Percentiles rank a stretch among this genome's conserved stretches.
Conservation (phyloP, 1,140 invertebrate species). For the Tenebrio molitor region DNA sequence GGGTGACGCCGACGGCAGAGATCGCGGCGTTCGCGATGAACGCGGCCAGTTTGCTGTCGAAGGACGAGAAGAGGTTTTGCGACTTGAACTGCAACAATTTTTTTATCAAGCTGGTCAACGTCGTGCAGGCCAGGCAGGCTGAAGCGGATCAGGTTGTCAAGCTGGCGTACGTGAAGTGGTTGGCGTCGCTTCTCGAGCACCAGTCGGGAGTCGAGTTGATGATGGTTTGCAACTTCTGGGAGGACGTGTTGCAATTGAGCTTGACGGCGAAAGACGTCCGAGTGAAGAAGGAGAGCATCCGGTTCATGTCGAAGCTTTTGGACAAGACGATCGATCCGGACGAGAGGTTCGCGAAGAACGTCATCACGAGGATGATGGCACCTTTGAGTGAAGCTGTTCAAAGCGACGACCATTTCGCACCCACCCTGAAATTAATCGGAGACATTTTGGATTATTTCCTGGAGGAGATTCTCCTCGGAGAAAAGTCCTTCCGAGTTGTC, state of each 20-base stretch:
- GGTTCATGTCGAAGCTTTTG: constrained; percentile 71
- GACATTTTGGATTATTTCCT: constrained; percentile 64
- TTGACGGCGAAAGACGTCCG: constrained; percentile 74
- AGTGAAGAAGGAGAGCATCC: constrained; percentile 71
- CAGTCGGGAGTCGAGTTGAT: constrained; percentile 72
- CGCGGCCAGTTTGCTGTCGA: constrained; percentile 66
- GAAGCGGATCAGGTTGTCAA: constrained; percentile 61
- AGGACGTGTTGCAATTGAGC: constrained; percentile 69
- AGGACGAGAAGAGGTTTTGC: constrained; percentile 66
- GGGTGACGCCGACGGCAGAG: constrained; percentile 62
- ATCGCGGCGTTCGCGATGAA: constrained; percentile 67
- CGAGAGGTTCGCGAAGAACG: constrained; percentile 44
- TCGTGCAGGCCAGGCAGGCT: constrained; percentile 58
- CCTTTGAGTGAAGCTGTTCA: constrained; percentile 54
- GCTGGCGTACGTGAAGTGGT: constrained; percentile 71
- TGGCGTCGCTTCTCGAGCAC: constrained; percentile 70
- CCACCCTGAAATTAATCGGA: constrained; percentile 69
- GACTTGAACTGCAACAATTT: constrained; percentile 63
- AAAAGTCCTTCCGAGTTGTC: constrained; percentile 51
- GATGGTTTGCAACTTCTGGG: constrained; percentile 70
- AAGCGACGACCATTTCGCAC: constrained; percentile 68
- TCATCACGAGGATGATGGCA: constrained; percentile 41
- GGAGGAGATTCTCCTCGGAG: constrained; percentile 39
- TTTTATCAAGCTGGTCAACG: constrained; percentile 64
- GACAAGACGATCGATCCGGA: constrained; percentile 45